Conservation (phyloP, 2,888 invertebrate genomes). For the Autographa gamma region DNA sequence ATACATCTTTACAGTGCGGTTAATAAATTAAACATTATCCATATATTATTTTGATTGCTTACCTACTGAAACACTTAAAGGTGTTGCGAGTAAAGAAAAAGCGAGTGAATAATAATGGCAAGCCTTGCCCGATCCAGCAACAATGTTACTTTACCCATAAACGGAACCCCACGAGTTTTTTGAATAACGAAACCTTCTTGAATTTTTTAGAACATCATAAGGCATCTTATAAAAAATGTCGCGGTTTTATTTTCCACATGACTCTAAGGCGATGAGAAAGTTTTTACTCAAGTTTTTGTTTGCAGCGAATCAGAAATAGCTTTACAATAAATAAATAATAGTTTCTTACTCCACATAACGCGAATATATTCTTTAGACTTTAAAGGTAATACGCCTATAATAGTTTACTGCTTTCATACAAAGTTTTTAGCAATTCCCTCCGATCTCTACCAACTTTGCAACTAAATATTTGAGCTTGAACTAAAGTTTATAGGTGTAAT, state of each 20-base stretch:
- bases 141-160: conserved; percentile 37
- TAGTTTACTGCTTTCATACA: neutral
- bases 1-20: conserved; percentile 22
- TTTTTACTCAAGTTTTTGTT: conserved; percentile 40
- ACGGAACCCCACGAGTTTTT: conserved; percentile 73
- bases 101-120: conserved; percentile 27
- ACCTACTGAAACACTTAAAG: conserved; percentile 45
- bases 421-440: neutral
- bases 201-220: conserved; percentile 78
- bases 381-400: neutral
- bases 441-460: neutral
- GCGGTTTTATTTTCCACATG: conserved; percentile 78
- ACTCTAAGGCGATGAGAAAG: conserved; percentile 66
- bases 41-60: conserved; percentile 50
- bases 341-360: neutral
- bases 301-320: neutral
- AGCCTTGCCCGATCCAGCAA: conserved; percentile 55
- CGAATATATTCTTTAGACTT: neutral
- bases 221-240: conserved; percentile 77
- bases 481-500: neutral
- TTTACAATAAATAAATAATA: neutral
- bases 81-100: conserved; percentile 49
- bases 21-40: conserved; percentile 39
- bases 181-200: conserved; percentile 70
- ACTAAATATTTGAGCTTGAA: conserved; percentile 4